Evolutionary conservation across 2,797 vertebrate species (phyloP), one percentile per base, ranked within the genome.

Genomic region (Bovichtus diacanthus): DNA sequence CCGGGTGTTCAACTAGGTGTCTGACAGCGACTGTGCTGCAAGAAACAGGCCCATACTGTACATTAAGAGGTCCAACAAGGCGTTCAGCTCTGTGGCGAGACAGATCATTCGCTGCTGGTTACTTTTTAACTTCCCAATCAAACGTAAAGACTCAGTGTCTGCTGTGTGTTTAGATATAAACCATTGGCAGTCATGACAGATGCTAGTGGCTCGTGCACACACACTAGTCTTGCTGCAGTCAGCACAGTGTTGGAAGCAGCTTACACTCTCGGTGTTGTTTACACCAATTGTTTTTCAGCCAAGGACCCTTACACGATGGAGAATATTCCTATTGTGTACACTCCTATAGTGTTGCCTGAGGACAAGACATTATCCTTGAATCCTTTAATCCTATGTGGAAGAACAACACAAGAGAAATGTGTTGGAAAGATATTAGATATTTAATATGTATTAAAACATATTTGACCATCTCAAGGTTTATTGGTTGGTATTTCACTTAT

Each of bases 1-100:
- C 74, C 43, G 58, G 44, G 65, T 39, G 59, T n/a, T 27, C 21
- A 36, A 16, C 34, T 29, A 56, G 23, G 44, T 63, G 3, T 54
- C 41, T 79, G 73, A 71, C 11, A 12, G 50, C 56, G 27, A 1
- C 69, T 49, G 56, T 2, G 38, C 61, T 64, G 69, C 2, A 2
- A 4, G 29, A 4, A 72, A 19, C 34, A 82, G 85, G 83, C 75
- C 78, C 29, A 15, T 1, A 25, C 2, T 65, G 68, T 19, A 15
- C 53, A 21, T 27, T 15, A 54, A 65, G n/a, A 21, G 39, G 11
- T 23, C 21, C 29, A 8, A 9, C 39, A 23, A 2, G 25, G 25
- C 69, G 15, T n/a, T 18, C 56, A 19, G 67, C 51, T 67, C 6
- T 63, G 9, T 5, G 3, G 18, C 9, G 16, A 23, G 7, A 60